Evolutionary conservation across 2,797 vertebrate species (phyloP).

Genomic region (Cirrhinus molitorella): DNA sequence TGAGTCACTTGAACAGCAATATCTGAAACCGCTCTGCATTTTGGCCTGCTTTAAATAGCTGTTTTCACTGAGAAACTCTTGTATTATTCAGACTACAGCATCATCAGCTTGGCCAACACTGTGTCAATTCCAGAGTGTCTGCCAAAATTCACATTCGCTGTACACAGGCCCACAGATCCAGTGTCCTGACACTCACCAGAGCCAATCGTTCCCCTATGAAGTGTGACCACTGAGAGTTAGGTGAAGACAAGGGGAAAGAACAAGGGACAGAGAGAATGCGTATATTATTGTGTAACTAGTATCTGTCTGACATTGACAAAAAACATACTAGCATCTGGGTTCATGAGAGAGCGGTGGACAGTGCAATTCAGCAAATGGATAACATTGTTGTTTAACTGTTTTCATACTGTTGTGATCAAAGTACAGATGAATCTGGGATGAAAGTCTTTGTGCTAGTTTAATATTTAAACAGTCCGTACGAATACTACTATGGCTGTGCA

Average conservation of each 20-base stretch:
- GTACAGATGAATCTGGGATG: not conserved
- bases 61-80: conserved; percentile 40
- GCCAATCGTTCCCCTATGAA: conserved; percentile 34
- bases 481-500: not conserved
- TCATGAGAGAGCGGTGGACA: not conserved
- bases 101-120: conserved; percentile 44
- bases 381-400: conserved; percentile 1
- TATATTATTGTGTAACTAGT: not conserved
- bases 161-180: conserved; percentile 25
- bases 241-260: conserved; percentile 31
- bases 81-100: conserved; percentile 37
- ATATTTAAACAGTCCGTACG: not conserved
- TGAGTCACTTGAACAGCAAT: conserved; percentile 22
- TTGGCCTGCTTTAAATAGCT: conserved; percentile 40
- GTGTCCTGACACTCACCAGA: conserved; percentile 39
- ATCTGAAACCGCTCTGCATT: conserved; percentile 37
- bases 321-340: not conserved
- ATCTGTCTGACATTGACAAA: not conserved
- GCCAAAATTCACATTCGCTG: conserved; percentile 47
- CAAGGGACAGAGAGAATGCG: not conserved
- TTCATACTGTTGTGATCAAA: conserved; percentile 24
- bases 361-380: not conserved
- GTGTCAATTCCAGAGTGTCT: conserved; percentile 15
- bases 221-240: conserved; percentile 26
- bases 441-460: not conserved